These are phyloP conservation scores for Nerophis lumbriciformis DNA, from an alignment of 2,113 vertebrate species.

Conservation along the genomic window DNA sequence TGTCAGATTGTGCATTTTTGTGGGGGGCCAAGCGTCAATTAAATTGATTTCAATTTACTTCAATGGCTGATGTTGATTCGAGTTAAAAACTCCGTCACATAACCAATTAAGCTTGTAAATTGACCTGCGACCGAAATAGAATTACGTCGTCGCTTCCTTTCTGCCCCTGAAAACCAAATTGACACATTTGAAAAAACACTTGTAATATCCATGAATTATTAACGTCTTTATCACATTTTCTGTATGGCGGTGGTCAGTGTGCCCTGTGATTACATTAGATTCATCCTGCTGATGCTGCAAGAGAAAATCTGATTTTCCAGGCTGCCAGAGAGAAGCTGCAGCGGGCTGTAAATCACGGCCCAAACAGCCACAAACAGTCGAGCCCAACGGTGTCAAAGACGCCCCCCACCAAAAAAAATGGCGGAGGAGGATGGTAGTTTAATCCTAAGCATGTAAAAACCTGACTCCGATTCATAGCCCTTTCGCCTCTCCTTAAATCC, in stretches of 20 bases:
- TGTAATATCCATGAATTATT: slow-evolving; percentile 11
- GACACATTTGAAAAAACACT: slow-evolving; percentile 2
- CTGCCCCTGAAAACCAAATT: not conserved
- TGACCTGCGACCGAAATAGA: not conserved
- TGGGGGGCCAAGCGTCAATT: too few relatives aligned
- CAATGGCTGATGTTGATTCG: too few relatives aligned
- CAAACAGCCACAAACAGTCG: slow-evolving; percentile 39
- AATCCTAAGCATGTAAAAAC: slow-evolving; percentile 51
- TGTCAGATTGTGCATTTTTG: too few relatives aligned
- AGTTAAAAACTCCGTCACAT: too few relatives aligned
- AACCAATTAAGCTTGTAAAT: too few relatives aligned
- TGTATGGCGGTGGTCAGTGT: not conserved
- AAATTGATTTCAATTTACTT: too few relatives aligned
- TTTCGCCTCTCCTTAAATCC: slow-evolving; percentile 48
- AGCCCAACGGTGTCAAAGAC: slow-evolving; percentile 41
- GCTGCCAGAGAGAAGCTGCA: slow-evolving; percentile 3
- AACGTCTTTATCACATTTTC: slow-evolving; percentile 16
- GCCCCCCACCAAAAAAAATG: slow-evolving; percentile 31
- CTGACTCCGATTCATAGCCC: slow-evolving; percentile 53
- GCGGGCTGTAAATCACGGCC: slow-evolving; percentile 31
- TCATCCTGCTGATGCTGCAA: slow-evolving; percentile 18
- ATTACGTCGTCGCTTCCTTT: not conserved
- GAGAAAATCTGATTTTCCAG: slow-evolving; percentile 26
- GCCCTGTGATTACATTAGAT: slow-evolving; percentile 16
- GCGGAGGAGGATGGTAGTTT: slow-evolving; percentile 49